phyloP scores from a whole-genome alignment of 53 echinoderm and acorn worm genomes.

The Luidia sarsii region DNA sequence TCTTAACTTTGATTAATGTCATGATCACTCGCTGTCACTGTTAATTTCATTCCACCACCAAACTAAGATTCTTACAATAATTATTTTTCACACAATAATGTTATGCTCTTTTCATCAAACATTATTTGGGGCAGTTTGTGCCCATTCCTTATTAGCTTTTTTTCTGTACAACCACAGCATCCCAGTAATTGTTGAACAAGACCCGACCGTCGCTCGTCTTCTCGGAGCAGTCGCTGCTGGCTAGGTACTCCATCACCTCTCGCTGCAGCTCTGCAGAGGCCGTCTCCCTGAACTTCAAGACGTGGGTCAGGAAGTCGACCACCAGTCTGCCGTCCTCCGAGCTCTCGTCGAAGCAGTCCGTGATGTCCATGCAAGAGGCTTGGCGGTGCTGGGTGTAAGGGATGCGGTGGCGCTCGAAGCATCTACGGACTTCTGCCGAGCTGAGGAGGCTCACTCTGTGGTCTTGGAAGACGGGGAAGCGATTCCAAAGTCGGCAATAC shows the following conservation, averaged over 20 bases:
- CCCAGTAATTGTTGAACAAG: constrained; percentile 49
- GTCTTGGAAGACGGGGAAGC: not conserved
- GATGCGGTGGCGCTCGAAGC: constrained; percentile 16
- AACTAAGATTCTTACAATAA: too few species aligned
- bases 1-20: too few species aligned
- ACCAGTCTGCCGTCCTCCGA: constrained; percentile 38
- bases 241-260: constrained; percentile 54
- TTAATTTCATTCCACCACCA: too few species aligned
- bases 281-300: constrained; percentile 24
- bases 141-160: too few species aligned
- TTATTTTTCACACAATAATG: too few species aligned
- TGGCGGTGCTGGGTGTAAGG: constrained; percentile 1
- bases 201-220: constrained; percentile 15
- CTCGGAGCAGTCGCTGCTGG: constrained; percentile 42
- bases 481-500: not conserved
- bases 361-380: not conserved
- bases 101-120: too few species aligned
- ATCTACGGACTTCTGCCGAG: not conserved
- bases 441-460: not conserved
- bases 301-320: constrained; percentile 57
- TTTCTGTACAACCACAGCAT: constrained; percentile 26
- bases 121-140: too few species aligned
- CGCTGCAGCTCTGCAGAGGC: constrained; percentile 36
- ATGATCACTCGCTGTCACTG: too few species aligned
- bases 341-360: constrained; percentile 15